Base-by-base conservation (phyloP, 2,113 vertebrate genomes). In the Leptosomus discolor region DNA sequence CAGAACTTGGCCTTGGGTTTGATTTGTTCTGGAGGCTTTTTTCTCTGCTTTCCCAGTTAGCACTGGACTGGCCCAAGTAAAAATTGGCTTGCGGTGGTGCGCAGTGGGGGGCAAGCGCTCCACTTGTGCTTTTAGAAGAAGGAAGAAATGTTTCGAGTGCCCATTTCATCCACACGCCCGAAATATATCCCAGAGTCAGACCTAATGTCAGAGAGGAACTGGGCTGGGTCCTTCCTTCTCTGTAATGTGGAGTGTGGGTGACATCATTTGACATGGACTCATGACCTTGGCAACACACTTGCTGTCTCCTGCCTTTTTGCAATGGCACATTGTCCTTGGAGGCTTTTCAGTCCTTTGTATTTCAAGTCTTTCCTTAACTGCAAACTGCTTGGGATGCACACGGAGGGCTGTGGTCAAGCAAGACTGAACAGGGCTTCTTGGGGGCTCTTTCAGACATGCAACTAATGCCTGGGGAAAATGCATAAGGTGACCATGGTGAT, bases 191-290 rank as follows among this genome's bases (percentile, higher is more conserved):
- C 69, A 70, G 60, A 89, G 46, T 81, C 51, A 95, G 86, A 92
- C 73, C 12, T 85, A 70, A 84, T 0, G 2, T 92, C 91, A 92
- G 80, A 91, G 46, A 78, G 94, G 93, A 96, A 96, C 53, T 92
- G 91, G 89, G 94, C 53, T 96, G 94, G 89, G 89, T 82, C 84
- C 87, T 96, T 95, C 93, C 77, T 95, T 89, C 87, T 96, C 16
- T 87, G 39, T 89, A 92, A 91, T 78, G 56, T 60, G 45, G 43
- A 51, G 71, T 5, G 48, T 78, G 34, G 23, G 68, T 96, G 91
- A 96, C 77, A 90, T 95, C 56, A 92, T 81, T 61, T 88, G 58
- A 82, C 65, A 75, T 8, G 54, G 45, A 65, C 60, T n/a, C 46
- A 50, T 67, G 73, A 82, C 60, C 80, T 81, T 94, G 87, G 84